A percentile compares a stretch with the other conserved stretches of the same genome.
phyloP scores from a whole-genome alignment of 1,140 invertebrate species.

The Augochlora pura region DNA sequence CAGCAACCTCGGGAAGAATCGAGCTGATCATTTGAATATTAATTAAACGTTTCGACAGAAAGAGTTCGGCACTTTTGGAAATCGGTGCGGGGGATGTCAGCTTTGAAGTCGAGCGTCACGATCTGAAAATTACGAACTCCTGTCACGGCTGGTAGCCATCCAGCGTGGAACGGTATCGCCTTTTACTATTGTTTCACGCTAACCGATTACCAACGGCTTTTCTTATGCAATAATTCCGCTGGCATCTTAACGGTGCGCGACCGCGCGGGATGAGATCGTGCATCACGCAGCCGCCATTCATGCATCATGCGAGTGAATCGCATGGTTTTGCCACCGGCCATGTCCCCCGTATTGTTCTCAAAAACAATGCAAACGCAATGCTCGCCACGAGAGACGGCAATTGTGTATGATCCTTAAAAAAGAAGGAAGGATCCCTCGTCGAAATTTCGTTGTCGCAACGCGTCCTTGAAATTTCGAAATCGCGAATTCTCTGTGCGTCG shows the following conservation, averaged over 20 bases:
- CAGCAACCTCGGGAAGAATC: too few species aligned
- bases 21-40: too few species aligned
- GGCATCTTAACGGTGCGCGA: constrained; percentile 11
- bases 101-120: constrained; percentile 16
- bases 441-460: too few species aligned
- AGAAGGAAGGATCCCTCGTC: too few species aligned
- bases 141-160: constrained; percentile 38
- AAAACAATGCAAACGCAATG: too few species aligned
- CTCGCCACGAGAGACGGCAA: too few species aligned
- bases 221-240: constrained; percentile 54
- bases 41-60: too few species aligned
- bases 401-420: too few species aligned
- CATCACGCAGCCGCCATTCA: constrained; percentile 15
- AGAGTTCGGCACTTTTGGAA: too few species aligned
- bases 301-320: background rate
- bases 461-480: too few species aligned
- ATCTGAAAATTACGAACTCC: constrained; percentile 53
- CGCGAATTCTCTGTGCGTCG: too few species aligned
- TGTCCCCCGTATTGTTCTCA: too few species aligned
- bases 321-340: background rate
- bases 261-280: background rate
- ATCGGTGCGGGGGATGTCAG: background rate
- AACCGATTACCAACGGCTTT: constrained; percentile 54
- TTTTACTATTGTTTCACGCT: constrained; percentile 62
- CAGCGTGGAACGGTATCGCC: constrained; percentile 42